These are phyloP conservation scores for Hippocampus barbouri DNA, from an alignment of 2,113 vertebrate genomes.

Conservation along the genomic window DNA sequence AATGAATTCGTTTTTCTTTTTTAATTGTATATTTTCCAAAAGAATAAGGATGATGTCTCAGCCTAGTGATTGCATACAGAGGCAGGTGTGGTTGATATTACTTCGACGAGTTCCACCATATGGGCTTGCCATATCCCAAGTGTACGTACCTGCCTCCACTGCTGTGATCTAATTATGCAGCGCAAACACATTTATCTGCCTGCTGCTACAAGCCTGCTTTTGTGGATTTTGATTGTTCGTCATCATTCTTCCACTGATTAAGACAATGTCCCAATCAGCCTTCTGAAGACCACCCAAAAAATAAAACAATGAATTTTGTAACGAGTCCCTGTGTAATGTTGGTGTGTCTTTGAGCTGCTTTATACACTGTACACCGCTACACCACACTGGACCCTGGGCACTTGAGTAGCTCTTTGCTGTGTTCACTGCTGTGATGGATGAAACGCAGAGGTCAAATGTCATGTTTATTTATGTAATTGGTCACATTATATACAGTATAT, in stretches of 20 bases:
- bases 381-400: too few relatives aligned
- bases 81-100: conserved; percentile 66
- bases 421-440: too few relatives aligned
- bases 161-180: conserved; percentile 74
- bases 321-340: conserved; percentile 22
- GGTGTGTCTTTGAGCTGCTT: too few relatives aligned
- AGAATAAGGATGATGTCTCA: conserved; percentile 37
- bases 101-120: conserved; percentile 69
- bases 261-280: conserved; percentile 48
- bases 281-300: conserved; percentile 39
- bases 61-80: conserved; percentile 49
- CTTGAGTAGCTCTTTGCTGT: too few relatives aligned
- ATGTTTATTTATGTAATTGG: too few relatives aligned
- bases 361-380: too few relatives aligned
- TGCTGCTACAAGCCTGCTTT: conserved; percentile 64
- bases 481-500: too few relatives aligned
- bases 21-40: conserved; percentile 24
- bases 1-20: conserved; percentile 38
- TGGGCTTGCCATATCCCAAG: conserved; percentile 70
- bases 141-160: conserved; percentile 69
- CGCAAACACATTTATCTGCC: conserved; percentile 72
- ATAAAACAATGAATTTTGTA: conserved; percentile 16
- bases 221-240: conserved; percentile 63
- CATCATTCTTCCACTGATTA: conserved; percentile 59
- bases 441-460: too few relatives aligned